These are phyloP conservation scores for Scotopteryx bipunctaria DNA, from an alignment of 2,888 invertebrate species.

Conservation along the genomic window DNA sequence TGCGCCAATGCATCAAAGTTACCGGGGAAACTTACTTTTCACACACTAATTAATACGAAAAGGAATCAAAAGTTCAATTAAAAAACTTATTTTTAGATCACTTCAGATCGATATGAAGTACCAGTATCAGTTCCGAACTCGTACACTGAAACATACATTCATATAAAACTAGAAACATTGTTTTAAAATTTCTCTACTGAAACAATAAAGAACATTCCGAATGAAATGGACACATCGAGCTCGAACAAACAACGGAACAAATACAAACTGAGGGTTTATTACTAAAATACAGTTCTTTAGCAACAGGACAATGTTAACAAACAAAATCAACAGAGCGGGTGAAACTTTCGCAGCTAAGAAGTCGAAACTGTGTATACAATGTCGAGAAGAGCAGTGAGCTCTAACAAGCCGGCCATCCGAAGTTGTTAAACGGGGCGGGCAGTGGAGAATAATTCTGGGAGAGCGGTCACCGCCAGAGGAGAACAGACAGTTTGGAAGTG, in stretches of 20 bases:
- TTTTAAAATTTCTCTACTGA: slow-evolving; percentile 24
- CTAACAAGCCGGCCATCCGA: slow-evolving; percentile 76
- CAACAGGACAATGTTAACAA: slow-evolving; percentile 68
- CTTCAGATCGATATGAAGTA: no score
- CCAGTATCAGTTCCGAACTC: no score
- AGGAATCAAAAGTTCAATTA: not conserved
- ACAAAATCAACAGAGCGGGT: slow-evolving; percentile 72
- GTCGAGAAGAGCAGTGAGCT: slow-evolving; percentile 63
- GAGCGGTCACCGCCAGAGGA: slow-evolving; percentile 54
- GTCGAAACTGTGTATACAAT: slow-evolving; percentile 74
- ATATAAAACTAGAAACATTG: slow-evolving; percentile 21
- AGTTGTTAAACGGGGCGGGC: slow-evolving; percentile 67
- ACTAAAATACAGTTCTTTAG: slow-evolving; percentile 50
- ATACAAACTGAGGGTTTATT: slow-evolving; percentile 45
- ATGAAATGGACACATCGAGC: slow-evolving; percentile 32
- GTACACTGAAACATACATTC: not conserved
- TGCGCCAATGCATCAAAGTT: not conserved
- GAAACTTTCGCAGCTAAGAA: slow-evolving; percentile 75
- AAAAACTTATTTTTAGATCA: not conserved
- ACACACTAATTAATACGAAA: not conserved
- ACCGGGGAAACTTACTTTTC: slow-evolving; percentile 1
- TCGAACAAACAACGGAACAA: slow-evolving; percentile 39
- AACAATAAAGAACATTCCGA: slow-evolving; percentile 27
- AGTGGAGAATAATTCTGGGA: slow-evolving; percentile 63
- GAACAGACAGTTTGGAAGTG: slow-evolving; percentile 62